Conservation (phyloP, 2,113 vertebrate genomes). For the Polyodon spathula region DNA sequence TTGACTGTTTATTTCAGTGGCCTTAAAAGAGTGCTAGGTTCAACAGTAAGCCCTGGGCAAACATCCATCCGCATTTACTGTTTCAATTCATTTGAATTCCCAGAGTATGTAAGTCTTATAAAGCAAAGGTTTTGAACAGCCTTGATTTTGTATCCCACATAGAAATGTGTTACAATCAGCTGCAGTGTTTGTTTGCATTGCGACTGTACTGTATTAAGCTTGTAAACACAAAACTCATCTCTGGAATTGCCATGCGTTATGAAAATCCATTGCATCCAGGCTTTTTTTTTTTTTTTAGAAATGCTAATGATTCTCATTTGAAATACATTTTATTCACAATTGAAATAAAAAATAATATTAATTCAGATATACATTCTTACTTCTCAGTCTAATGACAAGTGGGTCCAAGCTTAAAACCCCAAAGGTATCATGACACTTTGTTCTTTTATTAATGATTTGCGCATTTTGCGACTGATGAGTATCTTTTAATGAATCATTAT, state of each 20-base stretch:
- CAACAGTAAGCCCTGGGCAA: constrained; percentile 6
- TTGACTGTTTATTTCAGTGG: constrained; percentile 45
- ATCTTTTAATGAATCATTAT: constrained; percentile 55
- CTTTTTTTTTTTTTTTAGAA: constrained; percentile 37
- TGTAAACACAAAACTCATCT: neutral
- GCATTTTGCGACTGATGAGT: constrained; percentile 44
- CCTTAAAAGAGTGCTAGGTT: constrained; percentile 29
- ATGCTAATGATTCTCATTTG: constrained; percentile 53
- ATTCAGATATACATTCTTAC: constrained; percentile 46
- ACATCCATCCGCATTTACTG: neutral
- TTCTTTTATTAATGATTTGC: constrained; percentile 63
- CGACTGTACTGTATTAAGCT: neutral
- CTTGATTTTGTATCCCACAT: no score
- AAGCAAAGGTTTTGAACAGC: neutral
- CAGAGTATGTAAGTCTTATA: neutral
- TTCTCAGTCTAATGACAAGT: constrained; percentile 50
- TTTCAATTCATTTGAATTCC: neutral
- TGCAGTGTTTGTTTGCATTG: neutral
- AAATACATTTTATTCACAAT: constrained; percentile 49
- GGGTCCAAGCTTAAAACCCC: constrained; percentile 36
- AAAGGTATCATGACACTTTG: constrained; percentile 47
- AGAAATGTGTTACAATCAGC: neutral
- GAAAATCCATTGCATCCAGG: constrained; percentile 28
- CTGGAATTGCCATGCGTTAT: constrained; percentile 24
- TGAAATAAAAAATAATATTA: constrained; percentile 37